These are phyloP conservation scores for Borostomias antarcticus DNA, from an alignment of 2,797 vertebrate genomes.

Conservation along the genomic window DNA sequence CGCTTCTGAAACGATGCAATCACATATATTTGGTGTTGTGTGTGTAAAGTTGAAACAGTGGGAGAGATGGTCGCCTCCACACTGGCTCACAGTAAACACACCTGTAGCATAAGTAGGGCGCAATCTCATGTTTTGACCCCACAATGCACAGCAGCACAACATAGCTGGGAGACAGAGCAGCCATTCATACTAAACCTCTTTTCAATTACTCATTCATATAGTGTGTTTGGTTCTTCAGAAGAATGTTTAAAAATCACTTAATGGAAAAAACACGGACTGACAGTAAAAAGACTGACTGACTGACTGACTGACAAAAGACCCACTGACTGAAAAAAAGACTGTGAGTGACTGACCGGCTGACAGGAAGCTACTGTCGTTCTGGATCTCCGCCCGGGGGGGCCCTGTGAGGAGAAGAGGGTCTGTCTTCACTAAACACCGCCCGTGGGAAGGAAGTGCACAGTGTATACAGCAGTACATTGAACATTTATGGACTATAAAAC, in stretches of 20 bases:
- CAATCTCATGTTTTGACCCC: neutral
- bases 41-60: neutral
- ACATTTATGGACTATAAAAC: slow-evolving; percentile 15
- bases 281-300: slow-evolving; percentile 15
- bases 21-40: slow-evolving; percentile 21
- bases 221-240: neutral
- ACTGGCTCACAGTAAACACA: slow-evolving; percentile 19
- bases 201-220: neutral
- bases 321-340: too few species aligned
- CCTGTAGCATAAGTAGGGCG: slow-evolving; percentile 6
- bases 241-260: slow-evolving; percentile 24
- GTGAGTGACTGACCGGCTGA: too few species aligned
- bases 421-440: slow-evolving; percentile 44
- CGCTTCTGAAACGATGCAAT: slow-evolving; percentile 13
- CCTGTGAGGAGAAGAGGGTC: slow-evolving; percentile 51
- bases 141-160: neutral
- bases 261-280: neutral
- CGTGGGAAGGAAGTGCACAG: slow-evolving; percentile 53
- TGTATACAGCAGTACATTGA: slow-evolving; percentile 48
- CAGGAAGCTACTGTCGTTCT: slow-evolving; percentile 58
- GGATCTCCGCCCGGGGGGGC: slow-evolving; percentile 51
- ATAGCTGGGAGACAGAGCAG: neutral
- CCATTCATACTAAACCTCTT: neutral
- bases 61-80: slow-evolving; percentile 1
- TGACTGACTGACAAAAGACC: neutral